These are phyloP conservation scores for Lacerta bilineata DNA, from an alignment of 2,797 vertebrate species.

Conservation along the genomic window DNA sequence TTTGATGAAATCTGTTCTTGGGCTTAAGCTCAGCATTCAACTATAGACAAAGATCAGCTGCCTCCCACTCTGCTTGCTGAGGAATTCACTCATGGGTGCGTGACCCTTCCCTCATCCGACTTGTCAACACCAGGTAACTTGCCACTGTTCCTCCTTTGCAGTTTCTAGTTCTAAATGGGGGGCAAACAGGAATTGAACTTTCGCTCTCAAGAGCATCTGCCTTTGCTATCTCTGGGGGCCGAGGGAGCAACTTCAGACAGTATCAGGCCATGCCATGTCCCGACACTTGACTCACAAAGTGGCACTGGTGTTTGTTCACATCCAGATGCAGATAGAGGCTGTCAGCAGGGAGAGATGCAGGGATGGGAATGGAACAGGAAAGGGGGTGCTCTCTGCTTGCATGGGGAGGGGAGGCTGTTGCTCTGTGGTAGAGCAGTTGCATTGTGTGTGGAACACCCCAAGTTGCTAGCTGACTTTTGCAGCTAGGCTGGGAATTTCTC, in stretches of 20 bases:
- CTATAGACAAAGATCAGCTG: slow-evolving; percentile 70
- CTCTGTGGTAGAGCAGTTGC: no score
- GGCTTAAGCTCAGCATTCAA: slow-evolving; percentile 14
- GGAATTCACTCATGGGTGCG: slow-evolving; percentile 72
- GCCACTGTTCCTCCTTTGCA: slow-evolving; percentile 71
- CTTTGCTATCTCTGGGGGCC: slow-evolving; percentile 77
- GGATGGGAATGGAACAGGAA: slow-evolving; percentile 43
- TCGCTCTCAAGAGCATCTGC: slow-evolving; percentile 74
- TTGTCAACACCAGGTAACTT: slow-evolving; percentile 78
- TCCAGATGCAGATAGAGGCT: slow-evolving; percentile 76
- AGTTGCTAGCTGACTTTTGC: no score
- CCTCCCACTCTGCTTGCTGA: slow-evolving; percentile 68
- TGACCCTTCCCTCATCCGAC: slow-evolving; percentile 74
- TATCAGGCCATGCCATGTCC: slow-evolving; percentile 81
- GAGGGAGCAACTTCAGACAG: slow-evolving; percentile 75
- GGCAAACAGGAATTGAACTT: slow-evolving; percentile 78
- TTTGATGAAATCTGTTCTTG: not conserved
- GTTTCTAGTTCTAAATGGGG: slow-evolving; percentile 67
- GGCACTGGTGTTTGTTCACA: slow-evolving; percentile 76
- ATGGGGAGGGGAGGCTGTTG: no score
- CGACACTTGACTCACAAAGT: slow-evolving; percentile 85
- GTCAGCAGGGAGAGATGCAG: slow-evolving; percentile 65
- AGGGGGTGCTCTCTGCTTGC: slow-evolving; percentile 49
- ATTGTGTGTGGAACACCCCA: no score
- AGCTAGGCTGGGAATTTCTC: no score